phyloP scores from a whole-genome alignment of 2,888 invertebrate genomes.

The Hipparchia sbordonii region DNA sequence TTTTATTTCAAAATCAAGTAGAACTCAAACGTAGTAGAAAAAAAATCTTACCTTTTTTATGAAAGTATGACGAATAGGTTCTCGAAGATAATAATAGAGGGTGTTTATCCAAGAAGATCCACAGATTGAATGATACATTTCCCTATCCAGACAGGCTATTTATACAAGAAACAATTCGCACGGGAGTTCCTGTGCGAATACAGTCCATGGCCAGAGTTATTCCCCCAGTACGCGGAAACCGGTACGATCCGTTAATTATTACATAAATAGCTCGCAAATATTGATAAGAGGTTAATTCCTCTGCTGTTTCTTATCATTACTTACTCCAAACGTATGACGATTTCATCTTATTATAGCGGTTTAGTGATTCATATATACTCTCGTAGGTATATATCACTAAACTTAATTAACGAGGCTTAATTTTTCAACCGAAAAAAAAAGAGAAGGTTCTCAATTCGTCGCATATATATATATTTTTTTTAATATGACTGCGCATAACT shows the following conservation, averaged over 20 bases:
- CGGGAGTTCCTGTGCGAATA: conserved; percentile 21
- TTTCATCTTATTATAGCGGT: conserved; percentile 4
- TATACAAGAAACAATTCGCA: conserved; percentile 10
- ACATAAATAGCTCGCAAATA: conserved; percentile 7
- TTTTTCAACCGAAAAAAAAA: no score
- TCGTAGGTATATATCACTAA: no score
- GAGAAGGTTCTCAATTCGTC: no score
- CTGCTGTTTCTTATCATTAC: conserved; percentile 10
- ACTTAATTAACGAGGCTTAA: no score
- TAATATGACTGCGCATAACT: no score
- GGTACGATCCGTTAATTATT: not conserved
- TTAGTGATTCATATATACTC: not conserved
- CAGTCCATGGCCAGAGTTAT: conserved; percentile 13
- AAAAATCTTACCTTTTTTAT: conserved; percentile 6
- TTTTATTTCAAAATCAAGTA: no score
- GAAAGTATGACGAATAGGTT: not conserved
- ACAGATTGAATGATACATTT: conserved; percentile 14
- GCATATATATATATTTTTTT: no score
- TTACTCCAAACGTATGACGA: conserved; percentile 13
- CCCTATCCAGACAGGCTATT: conserved; percentile 15
- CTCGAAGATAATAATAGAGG: not conserved
- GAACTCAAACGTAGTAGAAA: not conserved
- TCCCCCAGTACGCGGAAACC: conserved; percentile 22
- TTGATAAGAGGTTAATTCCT: conserved; percentile 29
- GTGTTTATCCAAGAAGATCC: not conserved